Percentiles rank a stretch among this genome's conserved stretches.
These are phyloP conservation scores for Tinea semifulvella DNA, from an alignment of 2,888 invertebrate genomes.

Conservation along the genomic window DNA sequence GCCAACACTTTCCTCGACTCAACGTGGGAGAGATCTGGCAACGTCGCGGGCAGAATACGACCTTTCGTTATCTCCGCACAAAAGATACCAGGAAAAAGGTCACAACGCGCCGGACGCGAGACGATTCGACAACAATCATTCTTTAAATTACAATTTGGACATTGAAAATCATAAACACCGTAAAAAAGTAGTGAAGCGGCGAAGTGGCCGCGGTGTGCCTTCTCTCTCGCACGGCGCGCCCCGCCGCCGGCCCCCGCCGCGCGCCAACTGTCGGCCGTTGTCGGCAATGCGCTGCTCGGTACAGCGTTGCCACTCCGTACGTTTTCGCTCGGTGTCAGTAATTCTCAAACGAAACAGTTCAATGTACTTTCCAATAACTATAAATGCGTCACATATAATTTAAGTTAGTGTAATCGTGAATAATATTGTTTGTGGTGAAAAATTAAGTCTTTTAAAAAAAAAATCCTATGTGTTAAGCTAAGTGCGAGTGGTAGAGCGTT, in stretches of 20 bases:
- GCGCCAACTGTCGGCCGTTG: slow-evolving; percentile 55
- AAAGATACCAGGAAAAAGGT: slow-evolving; percentile 58
- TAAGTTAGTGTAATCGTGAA: slow-evolving; percentile 46
- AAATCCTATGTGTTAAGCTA: slow-evolving; percentile 43
- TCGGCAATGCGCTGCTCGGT: slow-evolving; percentile 51
- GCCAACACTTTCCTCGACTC: slow-evolving; percentile 28
- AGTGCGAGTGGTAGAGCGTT: slow-evolving; percentile 46
- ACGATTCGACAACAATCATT: slow-evolving; percentile 27
- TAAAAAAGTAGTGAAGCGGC: slow-evolving; percentile 19
- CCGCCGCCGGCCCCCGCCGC: slow-evolving; percentile 16
- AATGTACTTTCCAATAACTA: slow-evolving; percentile 64
- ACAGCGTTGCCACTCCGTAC: slow-evolving; percentile 67
- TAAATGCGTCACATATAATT: slow-evolving; percentile 50
- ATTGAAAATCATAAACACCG: slow-evolving; percentile 47
- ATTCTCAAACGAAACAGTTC: slow-evolving; percentile 66
- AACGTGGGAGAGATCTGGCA: slow-evolving; percentile 43
- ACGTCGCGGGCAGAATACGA: slow-evolving; percentile 54
- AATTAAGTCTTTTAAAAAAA: slow-evolving; percentile 30
- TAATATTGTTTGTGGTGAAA: slow-evolving; percentile 50
- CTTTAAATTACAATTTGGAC: slow-evolving; percentile 49
- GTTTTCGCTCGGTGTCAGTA: slow-evolving; percentile 68
- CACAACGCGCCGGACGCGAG: slow-evolving; percentile 41
- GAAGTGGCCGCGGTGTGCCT: slow-evolving; percentile 3
- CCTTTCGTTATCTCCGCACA: slow-evolving; percentile 58
- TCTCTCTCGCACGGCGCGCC: slow-evolving; percentile 19